Evolutionary conservation across 2,888 invertebrate genomes (phyloP).

Genomic region (Sepiola atlantica): DNA sequence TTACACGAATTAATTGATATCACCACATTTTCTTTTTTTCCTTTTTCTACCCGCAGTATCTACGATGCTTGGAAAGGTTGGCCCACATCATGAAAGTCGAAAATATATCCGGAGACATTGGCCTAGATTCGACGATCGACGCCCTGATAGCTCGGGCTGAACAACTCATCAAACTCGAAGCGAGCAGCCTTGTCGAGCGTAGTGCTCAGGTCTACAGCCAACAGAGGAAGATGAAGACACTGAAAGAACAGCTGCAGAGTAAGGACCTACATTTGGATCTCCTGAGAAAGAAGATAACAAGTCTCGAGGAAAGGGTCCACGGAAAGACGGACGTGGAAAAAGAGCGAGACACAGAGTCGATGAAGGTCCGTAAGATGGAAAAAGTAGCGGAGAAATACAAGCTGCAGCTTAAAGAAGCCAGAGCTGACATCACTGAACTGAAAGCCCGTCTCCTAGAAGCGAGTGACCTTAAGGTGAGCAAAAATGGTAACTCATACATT

Average conservation of each 20-base stretch:
- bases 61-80: slow-evolving; percentile 86
- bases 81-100: slow-evolving; percentile 89
- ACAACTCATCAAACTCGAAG: slow-evolving; percentile 86
- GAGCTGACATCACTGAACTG: slow-evolving; percentile 86
- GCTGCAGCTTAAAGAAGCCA: slow-evolving; percentile 86
- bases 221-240: slow-evolving; percentile 86
- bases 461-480: slow-evolving; percentile 68
- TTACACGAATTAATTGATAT: too few relatives aligned
- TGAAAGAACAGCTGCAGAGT: slow-evolving; percentile 92
- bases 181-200: slow-evolving; percentile 88
- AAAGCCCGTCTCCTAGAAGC: slow-evolving; percentile 79
- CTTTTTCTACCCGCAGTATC: slow-evolving; percentile 61
- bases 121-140: slow-evolving; percentile 88
- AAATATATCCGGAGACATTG: slow-evolving; percentile 86
- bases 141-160: slow-evolving; percentile 89
- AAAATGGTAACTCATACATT: background rate
- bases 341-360: slow-evolving; percentile 68
- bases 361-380: slow-evolving; percentile 79
- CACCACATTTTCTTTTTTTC: too few relatives aligned
- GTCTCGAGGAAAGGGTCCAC: slow-evolving; percentile 68
- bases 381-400: slow-evolving; percentile 89
- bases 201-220: slow-evolving; percentile 91
- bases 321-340: slow-evolving; percentile 69
- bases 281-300: slow-evolving; percentile 86
- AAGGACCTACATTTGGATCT: slow-evolving; percentile 93